A percentile compares a stretch with the other conserved stretches of the same genome.
Conservation (phyloP, 2,113 vertebrate genomes). For the Zapornia atra region DNA sequence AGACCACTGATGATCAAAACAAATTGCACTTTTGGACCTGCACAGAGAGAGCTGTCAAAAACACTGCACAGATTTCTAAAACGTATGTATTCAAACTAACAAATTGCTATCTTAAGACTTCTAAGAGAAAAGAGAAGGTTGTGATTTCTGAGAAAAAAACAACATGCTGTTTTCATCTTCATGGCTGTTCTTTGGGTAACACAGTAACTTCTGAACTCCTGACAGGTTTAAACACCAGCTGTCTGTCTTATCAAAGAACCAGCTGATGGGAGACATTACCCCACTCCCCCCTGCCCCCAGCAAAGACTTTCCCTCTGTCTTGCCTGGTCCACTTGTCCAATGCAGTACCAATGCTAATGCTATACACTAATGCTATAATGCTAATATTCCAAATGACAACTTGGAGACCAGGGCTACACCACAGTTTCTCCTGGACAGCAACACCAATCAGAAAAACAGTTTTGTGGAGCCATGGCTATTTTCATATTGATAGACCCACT, state of each 20-base stretch:
- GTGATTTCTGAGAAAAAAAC: background rate
- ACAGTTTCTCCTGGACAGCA: background rate
- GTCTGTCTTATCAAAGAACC: background rate
- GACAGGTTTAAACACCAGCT: background rate
- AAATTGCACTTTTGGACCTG: background rate
- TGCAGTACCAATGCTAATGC: background rate
- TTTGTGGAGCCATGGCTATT: background rate
- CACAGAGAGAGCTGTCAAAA: background rate
- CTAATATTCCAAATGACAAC: background rate
- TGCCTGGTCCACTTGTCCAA: background rate
- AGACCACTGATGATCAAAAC: background rate
- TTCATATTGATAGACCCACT: background rate
- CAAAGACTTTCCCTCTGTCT: background rate
- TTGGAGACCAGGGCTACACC: background rate
- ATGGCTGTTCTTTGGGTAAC: background rate
- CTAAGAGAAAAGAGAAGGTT: background rate
- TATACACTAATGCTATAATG: background rate
- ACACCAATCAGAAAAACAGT: background rate
- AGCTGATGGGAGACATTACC: background rate
- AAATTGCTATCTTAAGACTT: background rate
- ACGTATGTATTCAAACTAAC: background rate
- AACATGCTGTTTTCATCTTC: background rate
- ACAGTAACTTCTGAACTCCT: background rate
- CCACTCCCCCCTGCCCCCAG: background rate
- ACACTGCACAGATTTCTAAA: background rate